phyloP scores from a whole-genome alignment of 2,888 invertebrate genomes.

The Leucozona laternaria region DNA sequence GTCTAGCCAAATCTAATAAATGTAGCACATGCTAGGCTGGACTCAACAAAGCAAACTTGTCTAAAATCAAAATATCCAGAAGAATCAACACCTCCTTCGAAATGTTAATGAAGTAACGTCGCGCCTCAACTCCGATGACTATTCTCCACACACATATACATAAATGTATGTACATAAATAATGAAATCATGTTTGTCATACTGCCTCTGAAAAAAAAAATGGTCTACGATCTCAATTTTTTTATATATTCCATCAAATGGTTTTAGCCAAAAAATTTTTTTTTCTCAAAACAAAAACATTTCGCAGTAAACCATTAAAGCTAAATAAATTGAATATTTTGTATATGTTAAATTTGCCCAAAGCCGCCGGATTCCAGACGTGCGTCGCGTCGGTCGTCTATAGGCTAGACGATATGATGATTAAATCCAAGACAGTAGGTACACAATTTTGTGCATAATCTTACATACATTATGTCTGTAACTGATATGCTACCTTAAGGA shows the following conservation, averaged over 20 bases:
- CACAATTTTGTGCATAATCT: too few species aligned
- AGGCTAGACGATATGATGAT: neutral
- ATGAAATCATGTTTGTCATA: constrained; percentile 48
- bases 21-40: neutral
- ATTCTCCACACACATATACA: constrained; percentile 52
- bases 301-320: constrained; percentile 3
- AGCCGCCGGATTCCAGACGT: neutral
- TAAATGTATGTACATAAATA: constrained; percentile 37
- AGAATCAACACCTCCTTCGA: constrained; percentile 34
- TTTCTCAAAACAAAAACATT: constrained; percentile 12
- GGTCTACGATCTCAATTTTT: constrained; percentile 8
- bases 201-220: constrained; percentile 51
- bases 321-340: constrained; percentile 1
- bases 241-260: neutral
- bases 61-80: constrained; percentile 16
- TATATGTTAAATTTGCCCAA: neutral
- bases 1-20: neutral
- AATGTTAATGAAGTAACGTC: constrained; percentile 52
- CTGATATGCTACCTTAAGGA: neutral
- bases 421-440: neutral
- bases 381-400: too few species aligned
- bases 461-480: neutral
- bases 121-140: constrained; percentile 32
- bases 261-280: neutral
- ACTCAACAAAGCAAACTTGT: neutral